Evolutionary conservation across 2,888 invertebrate species (phyloP), one percentile per base, ranked within the genome.

Genomic region (Zhuqinia jingwanae): DNA sequence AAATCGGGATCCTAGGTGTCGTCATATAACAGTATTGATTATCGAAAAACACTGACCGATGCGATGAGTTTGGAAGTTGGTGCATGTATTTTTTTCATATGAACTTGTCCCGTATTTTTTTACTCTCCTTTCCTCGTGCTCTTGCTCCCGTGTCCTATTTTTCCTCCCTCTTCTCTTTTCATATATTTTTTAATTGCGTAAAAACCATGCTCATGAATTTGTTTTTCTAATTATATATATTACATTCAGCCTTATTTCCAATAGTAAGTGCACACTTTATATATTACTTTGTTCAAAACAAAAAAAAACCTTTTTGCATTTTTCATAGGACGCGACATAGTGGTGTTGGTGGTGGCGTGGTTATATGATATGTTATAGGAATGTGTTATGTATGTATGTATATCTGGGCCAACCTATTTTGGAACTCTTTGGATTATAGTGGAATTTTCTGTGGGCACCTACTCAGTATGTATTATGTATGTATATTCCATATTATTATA

Each of bases 91-190:
- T 65, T 65, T 50, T 73, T 20, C 25, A 1, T 63, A 36, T 84
- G 84, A 84, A 84, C 84, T 84, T 84, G 84, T 68, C 84, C 76
- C 47, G 76, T 36, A 76, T 83, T 83, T 60, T 27, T 65, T n/a
- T 53, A 8, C 17, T 27, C 15, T 27, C 56, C 20, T 58, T 2
- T 27, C 42, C 50, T 68, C 27, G 53, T 70, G 79, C 65, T 47
- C 70, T 65, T 68, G 68, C 47, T 80, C 80, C 80, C 80, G 53
- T 70, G 68, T 80, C 65, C 65, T 30, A 11, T 30, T 76, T 42
- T 80, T 42, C 53, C 47, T 58, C 70, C 45, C 30, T 17, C n/a
- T 50, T 76, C 60, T 56, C 27, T 60, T 76, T 53, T 20, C 76
- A 17, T 76, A n/a, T n/a, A n/a, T n/a, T n/a, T n/a, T 50, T 75